Conservation (phyloP, 2,888 invertebrate genomes). For the Digitonthophagus gazella region DNA sequence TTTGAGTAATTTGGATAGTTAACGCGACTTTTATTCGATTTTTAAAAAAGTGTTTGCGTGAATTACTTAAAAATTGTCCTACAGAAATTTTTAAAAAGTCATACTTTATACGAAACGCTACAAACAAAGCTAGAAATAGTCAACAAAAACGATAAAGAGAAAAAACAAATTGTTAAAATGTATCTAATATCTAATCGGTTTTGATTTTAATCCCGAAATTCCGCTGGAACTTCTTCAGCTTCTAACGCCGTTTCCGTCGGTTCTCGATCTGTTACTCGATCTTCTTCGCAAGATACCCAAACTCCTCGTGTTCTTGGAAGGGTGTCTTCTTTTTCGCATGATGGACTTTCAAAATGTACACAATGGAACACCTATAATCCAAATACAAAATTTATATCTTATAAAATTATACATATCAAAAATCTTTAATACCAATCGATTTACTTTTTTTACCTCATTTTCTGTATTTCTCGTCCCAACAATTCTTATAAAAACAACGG, state of each 20-base stretch:
- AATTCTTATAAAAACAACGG: conserved; percentile 91
- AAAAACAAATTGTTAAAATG: conserved; percentile 4
- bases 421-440: too few relatives aligned
- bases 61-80: conserved; percentile 8
- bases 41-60: conserved; percentile 10
- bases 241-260: conserved; percentile 47
- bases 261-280: conserved; percentile 33
- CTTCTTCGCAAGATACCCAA: conserved; percentile 21
- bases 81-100: background rate
- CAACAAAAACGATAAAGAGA: conserved; percentile 20
- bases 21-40: background rate
- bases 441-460: conserved; percentile 88
- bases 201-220: conserved; percentile 7
- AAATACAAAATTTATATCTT: background rate
- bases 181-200: background rate
- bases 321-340: conserved; percentile 55
- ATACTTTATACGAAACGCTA: background rate
- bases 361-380: conserved; percentile 85
- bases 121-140: conserved; percentile 3
- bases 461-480: conserved; percentile 97
- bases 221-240: conserved; percentile 41
- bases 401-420: background rate
- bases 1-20: background rate
- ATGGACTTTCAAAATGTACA: conserved; percentile 96
- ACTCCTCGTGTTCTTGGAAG: conserved; percentile 24